These are phyloP conservation scores for Embidobia sp. DNA, from an alignment of 2,888 invertebrate species.

Conservation along the genomic window DNA sequence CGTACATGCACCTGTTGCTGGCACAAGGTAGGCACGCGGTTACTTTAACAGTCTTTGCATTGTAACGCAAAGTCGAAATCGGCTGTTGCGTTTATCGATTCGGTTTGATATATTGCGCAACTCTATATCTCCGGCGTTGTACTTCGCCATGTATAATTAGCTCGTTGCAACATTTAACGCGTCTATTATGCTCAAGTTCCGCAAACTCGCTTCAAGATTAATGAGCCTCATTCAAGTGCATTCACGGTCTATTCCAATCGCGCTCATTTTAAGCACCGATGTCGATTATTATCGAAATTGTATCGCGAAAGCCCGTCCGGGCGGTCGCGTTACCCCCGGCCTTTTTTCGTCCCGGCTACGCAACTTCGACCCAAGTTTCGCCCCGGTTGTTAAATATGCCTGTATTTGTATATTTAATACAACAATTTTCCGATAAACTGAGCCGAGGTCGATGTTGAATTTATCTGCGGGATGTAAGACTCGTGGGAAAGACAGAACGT, in stretches of 20 bases:
- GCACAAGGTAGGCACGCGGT: conserved; percentile 51
- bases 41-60: conserved; percentile 60
- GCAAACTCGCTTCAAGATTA: conserved; percentile 60
- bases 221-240: conserved; percentile 56
- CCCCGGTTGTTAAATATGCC: too few species aligned
- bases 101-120: conserved; percentile 58
- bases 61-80: conserved; percentile 53
- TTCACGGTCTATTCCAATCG: conserved; percentile 52
- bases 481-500: too few species aligned
- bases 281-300: conserved; percentile 54
- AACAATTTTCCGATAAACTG: too few species aligned
- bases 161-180: conserved; percentile 62
- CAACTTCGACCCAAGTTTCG: too few species aligned
- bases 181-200: conserved; percentile 62
- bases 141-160: conserved; percentile 56
- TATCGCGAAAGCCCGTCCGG: conserved; percentile 6
- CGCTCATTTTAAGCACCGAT: conserved; percentile 41
- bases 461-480: too few species aligned
- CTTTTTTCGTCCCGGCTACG: too few species aligned
- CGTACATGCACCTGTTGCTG: conserved; percentile 64
- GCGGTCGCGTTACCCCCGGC: background rate
- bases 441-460: too few species aligned
- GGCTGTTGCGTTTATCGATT: conserved; percentile 51
- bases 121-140: conserved; percentile 44
- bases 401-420: too few species aligned